These are phyloP conservation scores for Amniataba percoides DNA, from an alignment of 2,797 vertebrate species.

Conservation along the genomic window DNA sequence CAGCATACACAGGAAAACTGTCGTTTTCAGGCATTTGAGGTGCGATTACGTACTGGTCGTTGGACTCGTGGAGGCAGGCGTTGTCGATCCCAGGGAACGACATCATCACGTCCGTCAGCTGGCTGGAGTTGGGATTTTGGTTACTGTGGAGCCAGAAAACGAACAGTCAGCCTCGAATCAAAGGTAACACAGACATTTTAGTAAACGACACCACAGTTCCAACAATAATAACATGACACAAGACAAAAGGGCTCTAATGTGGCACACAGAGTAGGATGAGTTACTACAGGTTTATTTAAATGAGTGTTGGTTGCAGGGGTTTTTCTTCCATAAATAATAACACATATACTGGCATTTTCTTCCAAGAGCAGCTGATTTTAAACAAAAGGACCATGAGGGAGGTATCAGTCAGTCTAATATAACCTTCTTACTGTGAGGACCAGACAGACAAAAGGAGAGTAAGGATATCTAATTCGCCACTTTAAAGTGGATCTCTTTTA, in stretches of 20 bases:
- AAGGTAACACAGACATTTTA: background rate
- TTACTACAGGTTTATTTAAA: slow-evolving; percentile 14
- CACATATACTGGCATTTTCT: slow-evolving; percentile 13
- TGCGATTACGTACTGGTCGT: slow-evolving; percentile 80
- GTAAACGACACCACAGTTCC: background rate
- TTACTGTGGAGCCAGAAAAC: slow-evolving; percentile 82
- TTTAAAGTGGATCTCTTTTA: slow-evolving; percentile 32
- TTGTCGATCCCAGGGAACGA: slow-evolving; percentile 93
- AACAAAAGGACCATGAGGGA: slow-evolving; percentile 4
- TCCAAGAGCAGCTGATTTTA: slow-evolving; percentile 3
- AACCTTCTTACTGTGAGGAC: background rate
- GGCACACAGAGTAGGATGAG: background rate
- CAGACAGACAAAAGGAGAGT: slow-evolving; percentile 18
- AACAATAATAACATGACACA: background rate
- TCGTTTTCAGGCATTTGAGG: slow-evolving; percentile 18
- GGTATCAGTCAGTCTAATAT: background rate
- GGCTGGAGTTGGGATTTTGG: slow-evolving; percentile 84
- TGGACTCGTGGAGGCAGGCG: slow-evolving; percentile 83
- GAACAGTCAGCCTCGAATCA: background rate
- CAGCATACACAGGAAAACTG: background rate
- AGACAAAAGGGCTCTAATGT: background rate
- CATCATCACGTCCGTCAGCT: slow-evolving; percentile 88
- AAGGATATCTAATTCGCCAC: slow-evolving; percentile 12
- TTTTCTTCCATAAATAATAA: background rate
- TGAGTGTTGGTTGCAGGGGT: background rate